Evolutionary conservation across 2,888 invertebrate genomes (phyloP), one percentile per base, ranked within the genome.

Genomic region (Pandemis corylana): DNA sequence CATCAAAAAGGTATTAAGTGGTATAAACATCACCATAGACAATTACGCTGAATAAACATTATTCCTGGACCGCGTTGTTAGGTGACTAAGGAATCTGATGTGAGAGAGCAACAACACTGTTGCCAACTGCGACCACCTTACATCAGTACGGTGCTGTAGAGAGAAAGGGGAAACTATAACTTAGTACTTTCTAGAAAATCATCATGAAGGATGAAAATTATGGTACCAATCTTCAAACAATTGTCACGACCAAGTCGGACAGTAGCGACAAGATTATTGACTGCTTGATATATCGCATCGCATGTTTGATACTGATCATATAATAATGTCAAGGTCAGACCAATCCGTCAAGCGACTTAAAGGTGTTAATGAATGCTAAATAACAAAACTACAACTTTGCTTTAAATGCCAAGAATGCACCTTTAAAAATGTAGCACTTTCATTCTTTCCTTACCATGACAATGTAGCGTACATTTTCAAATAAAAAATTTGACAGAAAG

Each of bases 391-490:
- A 65, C 51, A 51, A 41, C 41, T 67, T 20, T 15, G 53, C 36
- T 62, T n/a, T 51, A 74, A 74, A 74, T 66, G 74, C 13, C 74
- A 74, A 66, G 65, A 70, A 53, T 28, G 44, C 69, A 70, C 70
- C 70, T 74, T 74, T 74, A 53, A 70, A 73, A 66, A 74, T 74
- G 74, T 70, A 61, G 65, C 68, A 59, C 68, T 68, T 53, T 36
- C 56, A 64, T 41, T 41, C 7, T 36, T n/a, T 7, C 15, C 9
- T 15, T 20, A 56, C 15, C 9, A 9, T 12, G 46, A 49, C 49
- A 49, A 49, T 10, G 49, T 49, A 10, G 49, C 12, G 13, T 1
- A 49, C 13, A 49, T 12, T 12, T 36, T 36, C 28, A 36, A 36
- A 36, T 36, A 36, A 36, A 15, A 53, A 1, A 20, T 20, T 56